Evolutionary conservation across 2,113 vertebrate species (phyloP).

Genomic region (Thymallus thymallus): DNA sequence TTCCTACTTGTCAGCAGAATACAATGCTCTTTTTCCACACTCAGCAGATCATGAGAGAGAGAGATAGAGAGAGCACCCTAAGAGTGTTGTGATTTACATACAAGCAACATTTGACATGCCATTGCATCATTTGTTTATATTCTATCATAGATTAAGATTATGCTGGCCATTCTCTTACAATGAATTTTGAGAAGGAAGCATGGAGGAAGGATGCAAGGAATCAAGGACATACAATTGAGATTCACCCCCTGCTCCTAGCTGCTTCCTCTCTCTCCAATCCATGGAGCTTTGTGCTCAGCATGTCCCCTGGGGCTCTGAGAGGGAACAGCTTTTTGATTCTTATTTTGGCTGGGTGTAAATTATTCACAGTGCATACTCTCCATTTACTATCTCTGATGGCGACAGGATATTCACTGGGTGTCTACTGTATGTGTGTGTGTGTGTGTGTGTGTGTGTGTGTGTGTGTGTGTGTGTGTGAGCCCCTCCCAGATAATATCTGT

Average conservation of each 20-base stretch:
- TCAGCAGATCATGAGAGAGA: conserved; percentile 32
- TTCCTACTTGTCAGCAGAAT: conserved; percentile 58
- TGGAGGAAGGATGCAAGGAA: too few relatives aligned
- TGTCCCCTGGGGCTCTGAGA: conserved; percentile 42
- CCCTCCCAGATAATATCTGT: conserved; percentile 60
- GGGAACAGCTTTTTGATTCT: conserved; percentile 60
- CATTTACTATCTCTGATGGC: conserved; percentile 66
- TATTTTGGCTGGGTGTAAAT: conserved; percentile 71
- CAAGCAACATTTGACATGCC: neutral
- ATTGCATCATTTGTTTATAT: too few relatives aligned
- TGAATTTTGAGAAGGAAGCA: too few relatives aligned
- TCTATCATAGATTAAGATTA: too few relatives aligned
- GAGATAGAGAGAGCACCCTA: neutral
- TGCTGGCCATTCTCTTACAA: too few relatives aligned
- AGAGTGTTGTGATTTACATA: neutral
- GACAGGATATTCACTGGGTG: conserved; percentile 52
- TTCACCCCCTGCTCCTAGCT: too few relatives aligned
- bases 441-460: neutral
- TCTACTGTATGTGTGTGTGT: conserved; percentile 5
- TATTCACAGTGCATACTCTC: conserved; percentile 64
- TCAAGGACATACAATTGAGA: too few relatives aligned
- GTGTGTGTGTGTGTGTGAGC: neutral
- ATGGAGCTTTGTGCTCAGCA: conserved; percentile 46
- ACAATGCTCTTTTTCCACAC: conserved; percentile 18
- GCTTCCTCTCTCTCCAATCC: conserved; percentile 16